Conservation (phyloP, 2,113 vertebrate species). For the Centrocercus urophasianus region DNA sequence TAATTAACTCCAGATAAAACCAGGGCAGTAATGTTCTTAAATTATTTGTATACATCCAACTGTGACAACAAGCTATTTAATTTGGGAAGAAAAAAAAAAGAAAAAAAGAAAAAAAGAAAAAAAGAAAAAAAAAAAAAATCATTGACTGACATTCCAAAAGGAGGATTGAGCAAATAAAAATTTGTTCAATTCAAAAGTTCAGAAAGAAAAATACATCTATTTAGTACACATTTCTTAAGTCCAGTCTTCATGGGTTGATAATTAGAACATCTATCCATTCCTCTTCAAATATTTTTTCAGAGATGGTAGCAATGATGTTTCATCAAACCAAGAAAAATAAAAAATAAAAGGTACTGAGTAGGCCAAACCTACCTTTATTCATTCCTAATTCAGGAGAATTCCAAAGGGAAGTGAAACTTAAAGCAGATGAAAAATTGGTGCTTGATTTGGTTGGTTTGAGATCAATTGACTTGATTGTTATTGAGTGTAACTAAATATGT, state of each 20-base stretch:
- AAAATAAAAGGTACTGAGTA: background rate
- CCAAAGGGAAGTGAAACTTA: background rate
- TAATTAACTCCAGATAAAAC: background rate
- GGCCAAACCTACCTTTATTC: background rate
- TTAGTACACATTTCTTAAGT: background rate
- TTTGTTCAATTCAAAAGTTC: background rate
- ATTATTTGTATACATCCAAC: background rate
- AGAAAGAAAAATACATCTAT: background rate
- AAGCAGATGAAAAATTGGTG: background rate
- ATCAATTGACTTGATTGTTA: background rate
- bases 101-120: no score
- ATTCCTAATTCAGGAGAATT: background rate
- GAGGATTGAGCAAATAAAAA: background rate
- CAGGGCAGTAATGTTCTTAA: background rate
- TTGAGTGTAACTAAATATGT: background rate
- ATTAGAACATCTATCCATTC: background rate
- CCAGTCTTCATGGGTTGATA: background rate
- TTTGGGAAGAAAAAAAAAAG: background rate
- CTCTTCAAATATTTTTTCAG: background rate
- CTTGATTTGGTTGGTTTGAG: background rate
- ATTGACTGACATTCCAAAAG: background rate
- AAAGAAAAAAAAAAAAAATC: fast-evolving
- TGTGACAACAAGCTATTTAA: background rate
- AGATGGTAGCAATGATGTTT: background rate
- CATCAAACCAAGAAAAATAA: background rate